These are phyloP conservation scores for Montipora capitata DNA, from an alignment of 92 coral and sea anemone genomes.

Conservation along the genomic window DNA sequence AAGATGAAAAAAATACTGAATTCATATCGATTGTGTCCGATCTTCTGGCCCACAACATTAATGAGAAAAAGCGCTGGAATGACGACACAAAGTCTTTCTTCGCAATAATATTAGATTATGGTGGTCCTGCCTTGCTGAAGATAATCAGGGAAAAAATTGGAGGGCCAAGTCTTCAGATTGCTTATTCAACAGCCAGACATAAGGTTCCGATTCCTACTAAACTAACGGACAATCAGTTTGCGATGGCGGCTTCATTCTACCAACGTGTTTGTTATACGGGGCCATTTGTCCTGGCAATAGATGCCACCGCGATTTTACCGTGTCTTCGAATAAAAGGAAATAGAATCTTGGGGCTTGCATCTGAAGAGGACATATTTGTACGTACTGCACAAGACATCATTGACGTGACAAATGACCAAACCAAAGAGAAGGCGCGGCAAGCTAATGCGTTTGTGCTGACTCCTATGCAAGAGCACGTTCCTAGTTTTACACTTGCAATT, in stretches of 20 bases:
- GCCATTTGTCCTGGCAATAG: conserved; percentile 11
- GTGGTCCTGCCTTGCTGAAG: conserved; percentile 28
- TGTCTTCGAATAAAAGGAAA: conserved; percentile 47
- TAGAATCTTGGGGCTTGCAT: conserved; percentile 37
- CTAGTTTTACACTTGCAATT: conserved; percentile 44
- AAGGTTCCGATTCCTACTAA: conserved; percentile 7
- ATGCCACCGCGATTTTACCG: conserved; percentile 12
- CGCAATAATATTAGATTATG: conserved; percentile 7
- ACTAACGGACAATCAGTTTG: neutral
- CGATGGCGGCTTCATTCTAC: conserved; percentile 5
- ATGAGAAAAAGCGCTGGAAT: conserved; percentile 28
- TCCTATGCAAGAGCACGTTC: conserved; percentile 36
- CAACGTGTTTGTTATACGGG: neutral
- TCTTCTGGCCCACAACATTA: neutral
- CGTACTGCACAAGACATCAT: conserved; percentile 44
- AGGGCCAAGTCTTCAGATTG: conserved; percentile 36
- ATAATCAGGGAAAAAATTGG: conserved; percentile 10
- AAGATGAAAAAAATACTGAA: neutral
- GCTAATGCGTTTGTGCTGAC: conserved; percentile 65
- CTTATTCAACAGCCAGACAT: conserved; percentile 18
- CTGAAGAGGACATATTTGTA: conserved; percentile 34
- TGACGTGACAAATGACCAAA: neutral
- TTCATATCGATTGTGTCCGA: neutral
- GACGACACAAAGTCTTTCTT: neutral
- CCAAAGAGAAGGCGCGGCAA: neutral